Evolutionary conservation across 2,797 vertebrate species (phyloP), one percentile per base, ranked within the genome.

Genomic region (Oceanodroma leucorhoa): DNA sequence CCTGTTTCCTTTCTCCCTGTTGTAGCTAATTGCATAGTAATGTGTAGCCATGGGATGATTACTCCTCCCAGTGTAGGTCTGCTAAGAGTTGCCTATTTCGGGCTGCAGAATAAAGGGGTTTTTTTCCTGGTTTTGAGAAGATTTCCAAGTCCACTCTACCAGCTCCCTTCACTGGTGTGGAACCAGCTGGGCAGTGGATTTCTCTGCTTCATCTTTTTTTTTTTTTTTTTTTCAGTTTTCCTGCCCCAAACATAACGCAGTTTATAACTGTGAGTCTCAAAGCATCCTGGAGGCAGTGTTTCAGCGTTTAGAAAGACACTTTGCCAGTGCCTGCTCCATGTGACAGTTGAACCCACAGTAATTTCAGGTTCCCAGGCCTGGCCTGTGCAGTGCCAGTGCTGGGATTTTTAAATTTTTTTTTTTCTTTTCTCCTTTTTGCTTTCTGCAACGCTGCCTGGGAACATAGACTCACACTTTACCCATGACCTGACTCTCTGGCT

Each of bases 361-460:
- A 46, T 92, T 69, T 81, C 83, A 83, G 30, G 57, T 87, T 97
- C 90, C 75, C 89, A 90, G 66, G 87, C 15, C 91, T 76, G 71
- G 58, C 58, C 87, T 76, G 40, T 79, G 72, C 38, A 67, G 70
- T 95, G 84, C 94, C 91, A 66, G 29, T 29, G 32, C 17, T 97
- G 64, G 65, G 27, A 22, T 19, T 14, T 46, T 38, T 40, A 12
- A 26, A 22, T 27, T 29, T 29, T 34, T 53, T 48, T 5, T 15
- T 54, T 11, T 38, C 10, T 53, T 48, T 77, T 45, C 51, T 89
- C 22, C 22, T 76, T 71, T 85, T 58, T 92, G 77, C 95, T 96
- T 94, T 96, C 76, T 96, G 83, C 91, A 93, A n/a, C 10, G 13
- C 84, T 92, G 97, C 94, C 97, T 98, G 98, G 97, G 98, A 98